Evolutionary conservation across 2,113 vertebrate species (phyloP), one percentile per base, ranked within the genome.

Genomic region (Forbesichthys agassizii): DNA sequence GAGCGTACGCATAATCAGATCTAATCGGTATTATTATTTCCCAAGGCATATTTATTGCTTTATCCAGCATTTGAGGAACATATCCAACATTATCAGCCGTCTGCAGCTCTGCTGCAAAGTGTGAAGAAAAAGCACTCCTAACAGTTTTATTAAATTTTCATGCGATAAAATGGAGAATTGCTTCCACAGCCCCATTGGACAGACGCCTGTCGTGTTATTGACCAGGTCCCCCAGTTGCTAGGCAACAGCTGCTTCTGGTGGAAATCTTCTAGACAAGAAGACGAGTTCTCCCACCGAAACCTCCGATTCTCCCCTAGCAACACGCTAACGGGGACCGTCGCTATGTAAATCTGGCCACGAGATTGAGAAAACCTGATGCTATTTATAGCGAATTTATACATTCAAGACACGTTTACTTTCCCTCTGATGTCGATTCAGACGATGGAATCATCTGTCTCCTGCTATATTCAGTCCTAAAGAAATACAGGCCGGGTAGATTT

Each of bases 141-240:
- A 56, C 49, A 65, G 79, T 81, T 4, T 12, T 55, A 74, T 83
- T 82, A 77, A 66, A 73, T 87, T 79, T 84, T 61, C 53, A 90
- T 81, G 51, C 63, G 57, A 74, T 80, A 76, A 84, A 88, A 85
- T 33, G 33, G 74, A 90, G 89, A 87, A 84, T 82, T 66, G 64
- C 73, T 86, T 66, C 71, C 68, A 77, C 73, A 80, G 68, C 75
- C 56, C 64, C 47, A 59, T 61, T 27, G 69, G 78, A 78, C 65
- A 67, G 9, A 67, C 71, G 72, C 69, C 74, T 63, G 73, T 80
- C 66, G 65, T 88, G 62, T 78, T 84, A 90, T 81, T 91, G 90
- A 93, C 87, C 86, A 7, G 73, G 68, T 78, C 46, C 46, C 13
- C 0, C 64, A 57, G 92, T 92, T 92, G 90, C 92, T 69, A 89